A percentile compares a stretch with the other conserved stretches of the same genome.
Conservation (phyloP, 2,888 invertebrate genomes). For the Sicus ferrugineus region DNA sequence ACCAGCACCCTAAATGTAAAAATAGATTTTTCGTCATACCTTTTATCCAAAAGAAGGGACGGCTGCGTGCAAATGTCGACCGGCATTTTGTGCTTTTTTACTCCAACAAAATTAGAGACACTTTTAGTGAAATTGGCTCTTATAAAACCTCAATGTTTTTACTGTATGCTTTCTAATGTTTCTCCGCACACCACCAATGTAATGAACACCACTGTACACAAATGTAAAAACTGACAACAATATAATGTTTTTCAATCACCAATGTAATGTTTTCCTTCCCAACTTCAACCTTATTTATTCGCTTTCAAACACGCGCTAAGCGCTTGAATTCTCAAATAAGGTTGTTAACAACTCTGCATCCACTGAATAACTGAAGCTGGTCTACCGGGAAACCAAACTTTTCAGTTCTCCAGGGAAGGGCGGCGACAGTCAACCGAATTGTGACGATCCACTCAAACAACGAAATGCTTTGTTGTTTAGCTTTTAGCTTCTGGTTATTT, state of each 20-base stretch:
- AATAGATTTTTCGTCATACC: too few relatives aligned
- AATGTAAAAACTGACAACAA: neutral
- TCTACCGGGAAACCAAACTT: slow-evolving; percentile 5
- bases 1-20: too few relatives aligned
- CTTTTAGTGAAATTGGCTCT: neutral
- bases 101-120: neutral
- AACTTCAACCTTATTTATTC: slow-evolving; percentile 14
- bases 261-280: slow-evolving; percentile 11
- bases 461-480: too few relatives aligned
- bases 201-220: neutral
- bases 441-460: too few relatives aligned
- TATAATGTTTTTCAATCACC: neutral
- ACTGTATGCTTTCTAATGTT: neutral
- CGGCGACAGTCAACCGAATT: too few relatives aligned
- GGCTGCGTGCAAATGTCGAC: slow-evolving; percentile 43
- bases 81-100: slow-evolving; percentile 38
- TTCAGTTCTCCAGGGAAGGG: slow-evolving; percentile 26
- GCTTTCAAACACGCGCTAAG: neutral
- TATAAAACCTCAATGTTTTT: neutral
- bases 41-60: slow-evolving; percentile 38
- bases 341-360: slow-evolving; percentile 30
- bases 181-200: too few relatives aligned
- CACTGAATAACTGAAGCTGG: slow-evolving; percentile 37
- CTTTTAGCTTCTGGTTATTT: too few relatives aligned
- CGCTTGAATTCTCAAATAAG: neutral